Evolutionary conservation across 2,888 invertebrate species (phyloP), one percentile per base, ranked within the genome.

Genomic region (Euproctis similis): DNA sequence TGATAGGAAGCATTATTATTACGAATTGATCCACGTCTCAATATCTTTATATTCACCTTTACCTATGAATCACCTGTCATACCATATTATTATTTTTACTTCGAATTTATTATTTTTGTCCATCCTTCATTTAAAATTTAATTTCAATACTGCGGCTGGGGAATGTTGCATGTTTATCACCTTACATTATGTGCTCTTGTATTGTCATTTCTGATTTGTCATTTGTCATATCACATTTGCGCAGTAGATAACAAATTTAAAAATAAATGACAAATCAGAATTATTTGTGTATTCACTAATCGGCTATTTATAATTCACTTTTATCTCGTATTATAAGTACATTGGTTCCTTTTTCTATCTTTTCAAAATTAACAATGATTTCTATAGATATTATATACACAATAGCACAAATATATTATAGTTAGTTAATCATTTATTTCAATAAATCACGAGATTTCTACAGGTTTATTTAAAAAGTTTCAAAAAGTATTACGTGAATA

Each of bases 121-220:
- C 82, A 82, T 82, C 74, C 76, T 70, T 74, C 75, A 81, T 70
- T 72, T 72, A 68, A 44, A 53, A 72, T 70, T 65, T 54, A 50
- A 69, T 77, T 75, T n/a, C n/a, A 65, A 56, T 61, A 77, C 65
- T 71, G 81, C 81, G 81, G 82, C 82, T 84, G 82, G 81, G 80
- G 81, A 84, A 82, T 84, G 84, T 69, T 75, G 82, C 82, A 82
- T 82, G 82, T 49, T 54, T 39, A 59, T 66, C 48, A 51, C 51
- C 42, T n/a, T n/a, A n/a, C n/a, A 54, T 55, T 44, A 58, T 59
- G 58, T 67, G 52, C 53, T 55, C 53, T 48, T 62, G 14, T 14
- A 14, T 14, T 14, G 36, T 43, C 30, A 51, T 42, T 37, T 42
- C 53, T 64, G 64, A 62, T 42, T 61, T 71, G 63, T 39, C 61